Evolutionary conservation across 2,888 invertebrate species (phyloP).

Genomic region (Fissipunctia ypsillon): DNA sequence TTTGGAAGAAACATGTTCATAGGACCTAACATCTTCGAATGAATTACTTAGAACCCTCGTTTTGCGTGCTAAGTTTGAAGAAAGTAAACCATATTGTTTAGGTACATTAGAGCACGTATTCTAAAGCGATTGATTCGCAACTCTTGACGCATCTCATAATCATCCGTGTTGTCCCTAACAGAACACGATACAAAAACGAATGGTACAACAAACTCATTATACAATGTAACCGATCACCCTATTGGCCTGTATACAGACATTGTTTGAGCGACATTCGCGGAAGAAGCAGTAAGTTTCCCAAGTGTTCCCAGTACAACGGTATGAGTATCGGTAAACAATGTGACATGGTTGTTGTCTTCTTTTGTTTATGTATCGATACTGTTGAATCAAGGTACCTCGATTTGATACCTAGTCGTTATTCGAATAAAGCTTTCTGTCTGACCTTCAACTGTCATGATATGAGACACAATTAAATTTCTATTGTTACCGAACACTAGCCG

Average conservation of each 20-base stretch:
- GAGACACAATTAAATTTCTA: no score
- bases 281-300: conserved; percentile 71
- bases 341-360: conserved; percentile 70
- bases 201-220: conserved; percentile 67
- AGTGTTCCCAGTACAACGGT: conserved; percentile 73
- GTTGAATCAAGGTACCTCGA: conserved; percentile 37
- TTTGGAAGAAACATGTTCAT: background rate
- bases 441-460: no score
- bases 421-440: background rate
- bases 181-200: conserved; percentile 50
- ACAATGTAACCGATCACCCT: conserved; percentile 78
- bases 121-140: background rate
- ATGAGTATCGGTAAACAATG: conserved; percentile 74
- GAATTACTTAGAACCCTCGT: background rate
- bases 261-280: conserved; percentile 74
- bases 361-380: conserved; percentile 62
- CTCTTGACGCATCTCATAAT: conserved; percentile 4
- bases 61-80: background rate
- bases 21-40: background rate
- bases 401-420: conserved; percentile 3
- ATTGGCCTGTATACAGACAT: conserved; percentile 75
- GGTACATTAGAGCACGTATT: background rate
- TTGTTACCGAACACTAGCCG: no score
- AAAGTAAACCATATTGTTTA: background rate
- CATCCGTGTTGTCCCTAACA: conserved; percentile 31